These are phyloP conservation scores for Momotus momota DNA, from an alignment of 2,797 vertebrate genomes.

Conservation along the genomic window DNA sequence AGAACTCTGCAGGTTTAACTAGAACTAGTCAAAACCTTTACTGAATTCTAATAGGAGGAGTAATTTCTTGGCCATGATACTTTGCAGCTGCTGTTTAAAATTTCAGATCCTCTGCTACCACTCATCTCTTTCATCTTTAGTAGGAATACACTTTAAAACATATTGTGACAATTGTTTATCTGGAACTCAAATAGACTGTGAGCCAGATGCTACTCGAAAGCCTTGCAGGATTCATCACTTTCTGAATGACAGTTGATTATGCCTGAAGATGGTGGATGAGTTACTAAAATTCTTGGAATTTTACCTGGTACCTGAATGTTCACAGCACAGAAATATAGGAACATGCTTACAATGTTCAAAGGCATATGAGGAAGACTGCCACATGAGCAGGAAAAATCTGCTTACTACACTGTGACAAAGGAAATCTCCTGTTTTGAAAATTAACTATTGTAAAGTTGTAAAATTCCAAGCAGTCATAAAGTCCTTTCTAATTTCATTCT, in stretches of 20 bases:
- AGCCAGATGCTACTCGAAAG: background rate
- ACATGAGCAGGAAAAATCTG: background rate
- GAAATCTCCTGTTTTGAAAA: slow-evolving; percentile 29
- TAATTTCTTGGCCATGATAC: background rate
- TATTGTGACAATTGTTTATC: background rate
- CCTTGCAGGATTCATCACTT: slow-evolving; percentile 16
- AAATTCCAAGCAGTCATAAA: background rate
- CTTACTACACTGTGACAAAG: slow-evolving; percentile 18
- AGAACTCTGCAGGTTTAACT: background rate
- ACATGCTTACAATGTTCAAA: background rate
- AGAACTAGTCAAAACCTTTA: background rate
- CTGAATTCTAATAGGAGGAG: background rate
- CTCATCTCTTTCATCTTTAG: background rate
- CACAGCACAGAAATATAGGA: background rate
- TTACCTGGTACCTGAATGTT: background rate
- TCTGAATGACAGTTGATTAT: background rate
- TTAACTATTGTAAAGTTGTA: slow-evolving; percentile 9
- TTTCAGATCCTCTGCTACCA: background rate
- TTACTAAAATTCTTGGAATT: slow-evolving; percentile 33
- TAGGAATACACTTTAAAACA: background rate
- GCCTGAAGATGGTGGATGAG: background rate
- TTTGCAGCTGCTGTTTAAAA: background rate
- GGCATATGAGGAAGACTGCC: background rate
- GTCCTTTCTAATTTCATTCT: slow-evolving; percentile 27
- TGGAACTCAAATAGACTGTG: slow-evolving; percentile 8